Evolutionary conservation across 2,113 vertebrate genomes (phyloP), one percentile per base, ranked within the genome.

Genomic region (Panthera tigris): DNA sequence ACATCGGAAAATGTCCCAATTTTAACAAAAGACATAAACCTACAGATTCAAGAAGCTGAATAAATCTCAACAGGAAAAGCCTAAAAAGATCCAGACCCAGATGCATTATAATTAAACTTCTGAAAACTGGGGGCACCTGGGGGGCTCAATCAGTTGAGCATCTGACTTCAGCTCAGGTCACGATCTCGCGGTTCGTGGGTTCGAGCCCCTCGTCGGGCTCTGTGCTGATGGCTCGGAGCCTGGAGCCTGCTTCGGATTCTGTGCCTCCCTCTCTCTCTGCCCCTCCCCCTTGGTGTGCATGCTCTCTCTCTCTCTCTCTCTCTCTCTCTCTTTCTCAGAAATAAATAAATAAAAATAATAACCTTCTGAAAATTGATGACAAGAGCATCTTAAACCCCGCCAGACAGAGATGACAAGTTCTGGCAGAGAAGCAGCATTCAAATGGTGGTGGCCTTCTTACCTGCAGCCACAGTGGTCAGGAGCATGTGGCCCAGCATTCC

Each of bases 1-100:
- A 68, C 41, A 15, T 66, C 48, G 31, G n/a, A 76, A 92, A 92
- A 80, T 14, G 66, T 8, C 57, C 29, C 63, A 39, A 68, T 79
- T 93, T 68, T 93, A 76, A 88, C 52, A 90, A 82, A 97, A 69
- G 23, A 13, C 16, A n/a, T 63, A 92, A 89, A 48, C 41, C 29
- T 73, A 63, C 13, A 91, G 23, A 73, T 74, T 66, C 21, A 81
- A 66, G 65, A 81, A 89, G 33, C 36, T 41, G 23, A 33, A 31
- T 11, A 76, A 87, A 69, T 25, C 29, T 78, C 9, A 36, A 9
- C 31, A 52, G 78, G 12, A 86, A 78, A 78, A 74, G 66, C 12
- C 74, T 29, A 50, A 78, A 55, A 68, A 19, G 45, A 76, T 50
- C 68, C 45, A 81, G 5, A 87, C 15, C 4, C 48, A 55, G 27